phyloP scores from a whole-genome alignment of 1,140 invertebrate species.

The Bicyclus anynana region DNA sequence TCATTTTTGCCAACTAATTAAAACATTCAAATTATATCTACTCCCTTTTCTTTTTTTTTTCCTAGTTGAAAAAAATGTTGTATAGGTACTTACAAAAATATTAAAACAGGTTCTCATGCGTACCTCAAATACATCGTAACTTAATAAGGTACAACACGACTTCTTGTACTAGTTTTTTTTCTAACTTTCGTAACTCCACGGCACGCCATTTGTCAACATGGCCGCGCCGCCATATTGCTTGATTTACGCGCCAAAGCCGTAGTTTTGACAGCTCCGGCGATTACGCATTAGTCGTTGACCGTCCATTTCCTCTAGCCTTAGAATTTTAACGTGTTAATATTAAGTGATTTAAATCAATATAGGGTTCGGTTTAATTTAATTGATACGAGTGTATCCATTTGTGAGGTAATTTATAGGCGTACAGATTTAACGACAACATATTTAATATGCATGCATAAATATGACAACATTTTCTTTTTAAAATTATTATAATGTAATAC shows the following conservation, averaged over 20 bases:
- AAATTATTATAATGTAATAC: too few relatives aligned
- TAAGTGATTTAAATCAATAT: slow-evolving; percentile 9
- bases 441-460: not conserved
- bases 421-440: not conserved
- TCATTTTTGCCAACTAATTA: too few relatives aligned
- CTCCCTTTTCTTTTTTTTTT: too few relatives aligned
- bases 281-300: slow-evolving; percentile 10
- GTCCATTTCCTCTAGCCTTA: not conserved
- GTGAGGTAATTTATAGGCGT: not conserved
- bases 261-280: slow-evolving; percentile 17
- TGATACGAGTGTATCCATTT: not conserved
- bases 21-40: too few relatives aligned
- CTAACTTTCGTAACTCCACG: slow-evolving; percentile 12
- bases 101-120: too few relatives aligned
- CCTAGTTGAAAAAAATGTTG: too few relatives aligned
- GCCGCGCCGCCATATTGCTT: slow-evolving; percentile 8
- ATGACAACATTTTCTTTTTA: too few relatives aligned
- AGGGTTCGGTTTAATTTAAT: not conserved
- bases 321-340: slow-evolving; percentile 15
- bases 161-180: not conserved
- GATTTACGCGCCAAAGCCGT: slow-evolving; percentile 21
- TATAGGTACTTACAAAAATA: too few relatives aligned
- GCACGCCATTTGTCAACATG: slow-evolving; percentile 15
- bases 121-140: not conserved
- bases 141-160: not conserved